Base-by-base conservation (phyloP, 2,113 vertebrate species). In the Grus americana region DNA sequence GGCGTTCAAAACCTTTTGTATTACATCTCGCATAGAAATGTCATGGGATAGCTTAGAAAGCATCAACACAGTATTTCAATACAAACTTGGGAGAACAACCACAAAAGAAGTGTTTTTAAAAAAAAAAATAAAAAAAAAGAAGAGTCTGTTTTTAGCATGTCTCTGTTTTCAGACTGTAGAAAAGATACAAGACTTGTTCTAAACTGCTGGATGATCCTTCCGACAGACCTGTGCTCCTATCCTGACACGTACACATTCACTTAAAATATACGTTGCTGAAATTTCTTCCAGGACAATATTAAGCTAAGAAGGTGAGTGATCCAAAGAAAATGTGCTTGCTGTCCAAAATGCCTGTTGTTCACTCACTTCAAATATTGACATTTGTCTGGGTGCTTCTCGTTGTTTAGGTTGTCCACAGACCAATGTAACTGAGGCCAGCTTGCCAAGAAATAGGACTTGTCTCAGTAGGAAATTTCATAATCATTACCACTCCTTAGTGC, bases 351-450 rank as follows among this genome's bases (percentile, higher is more conserved):
- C 96, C 67, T 93, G 82, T 96, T 96, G 72, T 94, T 82, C 90
- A 80, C 82, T 95, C 88, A 93, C 75, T 98, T 98, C 96, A 98
- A 98, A 98, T 97, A 98, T 93, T 98, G 97, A 98, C 88, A 76
- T 97, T 98, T 93, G 94, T 97, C 97, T 98, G 96, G 80, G 96
- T 97, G 94, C 97, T 89, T 97, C 89, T 97, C 80, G 3, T 92
- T 98, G 96, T 98, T 98, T 98, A 96, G 93, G 82, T 97, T 98
- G 94, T 98, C 95, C 93, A 78, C 71, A 71, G 90, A 97, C 96
- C 96, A 98, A 97, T 93, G 85, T 96, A 94, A 92, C 79, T 61
- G 74, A 86, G 54, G 40, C 23, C 59, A 78, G 10, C 32, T 59
- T 96, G 93, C 97, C 92, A 97, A 97, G 78, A 94, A 92, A 83